Percentiles rank a stretch among this genome's conserved stretches.
phyloP scores from a whole-genome alignment of 2,797 vertebrate species.

The Carapus acus region DNA sequence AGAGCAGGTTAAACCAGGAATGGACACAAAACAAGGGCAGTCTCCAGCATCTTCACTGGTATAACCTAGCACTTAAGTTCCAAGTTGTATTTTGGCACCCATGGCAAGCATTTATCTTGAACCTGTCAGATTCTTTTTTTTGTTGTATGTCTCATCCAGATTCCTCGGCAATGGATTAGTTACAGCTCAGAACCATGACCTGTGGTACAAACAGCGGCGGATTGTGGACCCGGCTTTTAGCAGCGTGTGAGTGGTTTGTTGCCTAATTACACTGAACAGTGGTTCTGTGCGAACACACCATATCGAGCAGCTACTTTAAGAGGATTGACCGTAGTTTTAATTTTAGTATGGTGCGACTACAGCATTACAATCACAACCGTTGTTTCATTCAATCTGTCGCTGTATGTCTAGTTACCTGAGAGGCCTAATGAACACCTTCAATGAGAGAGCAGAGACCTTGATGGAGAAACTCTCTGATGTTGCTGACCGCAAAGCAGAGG shows the following conservation, averaged over 20 bases:
- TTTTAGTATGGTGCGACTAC: no score
- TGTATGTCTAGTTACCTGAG: constrained; percentile 74
- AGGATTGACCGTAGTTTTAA: no score
- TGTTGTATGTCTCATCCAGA: constrained; percentile 51
- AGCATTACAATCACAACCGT: no score
- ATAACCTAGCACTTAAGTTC: no score
- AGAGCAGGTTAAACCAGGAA: no score
- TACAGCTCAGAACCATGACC: constrained; percentile 72
- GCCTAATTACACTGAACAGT: neutral
- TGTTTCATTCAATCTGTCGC: neutral
- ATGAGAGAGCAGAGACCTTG: constrained; percentile 83
- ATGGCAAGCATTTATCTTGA: no score
- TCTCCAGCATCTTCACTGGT: no score
- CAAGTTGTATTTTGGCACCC: no score
- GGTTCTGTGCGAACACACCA: no score
- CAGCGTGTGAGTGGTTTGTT: constrained; percentile 70
- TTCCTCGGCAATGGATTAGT: constrained; percentile 81
- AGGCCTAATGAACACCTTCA: constrained; percentile 80
- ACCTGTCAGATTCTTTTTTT: no score
- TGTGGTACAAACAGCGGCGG: constrained; percentile 83
- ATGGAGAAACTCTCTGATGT: constrained; percentile 75
- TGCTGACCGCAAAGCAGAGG: constrained; percentile 67
- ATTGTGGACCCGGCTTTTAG: constrained; percentile 90
- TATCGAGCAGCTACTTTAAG: no score
- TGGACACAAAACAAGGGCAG: no score